Evolutionary conservation across 2,113 vertebrate species (phyloP).

Genomic region (Gymnobelideus leadbeateri): DNA sequence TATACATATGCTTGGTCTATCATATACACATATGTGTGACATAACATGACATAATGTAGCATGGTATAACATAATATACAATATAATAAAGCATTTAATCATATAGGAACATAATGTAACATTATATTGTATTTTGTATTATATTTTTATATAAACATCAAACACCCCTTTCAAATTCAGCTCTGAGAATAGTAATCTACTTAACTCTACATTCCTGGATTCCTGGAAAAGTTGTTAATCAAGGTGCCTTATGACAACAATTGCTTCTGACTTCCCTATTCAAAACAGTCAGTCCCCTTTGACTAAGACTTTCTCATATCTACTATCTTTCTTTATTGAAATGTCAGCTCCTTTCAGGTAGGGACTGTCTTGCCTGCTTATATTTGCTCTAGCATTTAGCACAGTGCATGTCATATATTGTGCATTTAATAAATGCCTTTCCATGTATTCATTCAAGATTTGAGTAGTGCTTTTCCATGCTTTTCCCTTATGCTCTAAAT

Average conservation of each 20-base stretch:
- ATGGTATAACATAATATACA: too few relatives aligned
- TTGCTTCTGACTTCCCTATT: not conserved
- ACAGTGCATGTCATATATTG: not conserved
- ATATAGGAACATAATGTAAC: too few relatives aligned
- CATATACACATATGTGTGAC: not conserved
- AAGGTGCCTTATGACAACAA: not conserved
- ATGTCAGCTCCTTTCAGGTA: not conserved
- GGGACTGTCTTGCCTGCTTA: not conserved
- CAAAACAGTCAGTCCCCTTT: not conserved
- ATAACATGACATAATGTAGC: too few relatives aligned
- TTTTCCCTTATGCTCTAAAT: not conserved
- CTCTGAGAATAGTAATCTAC: not conserved
- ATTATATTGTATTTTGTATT: too few relatives aligned
- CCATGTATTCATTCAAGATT: not conserved
- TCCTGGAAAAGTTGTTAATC: not conserved
- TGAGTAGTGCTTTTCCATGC: not conserved
- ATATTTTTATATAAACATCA: too few relatives aligned
- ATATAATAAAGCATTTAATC: too few relatives aligned
- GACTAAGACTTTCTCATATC: not conserved
- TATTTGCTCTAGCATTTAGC: not conserved
- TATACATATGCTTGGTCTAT: not conserved
- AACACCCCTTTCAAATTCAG: not conserved
- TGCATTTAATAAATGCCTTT: not conserved
- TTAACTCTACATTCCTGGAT: not conserved
- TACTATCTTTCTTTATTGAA: not conserved